These are phyloP conservation scores for Theristus sp. DNA, from an alignment of 2,888 invertebrate species.

Conservation along the genomic window DNA sequence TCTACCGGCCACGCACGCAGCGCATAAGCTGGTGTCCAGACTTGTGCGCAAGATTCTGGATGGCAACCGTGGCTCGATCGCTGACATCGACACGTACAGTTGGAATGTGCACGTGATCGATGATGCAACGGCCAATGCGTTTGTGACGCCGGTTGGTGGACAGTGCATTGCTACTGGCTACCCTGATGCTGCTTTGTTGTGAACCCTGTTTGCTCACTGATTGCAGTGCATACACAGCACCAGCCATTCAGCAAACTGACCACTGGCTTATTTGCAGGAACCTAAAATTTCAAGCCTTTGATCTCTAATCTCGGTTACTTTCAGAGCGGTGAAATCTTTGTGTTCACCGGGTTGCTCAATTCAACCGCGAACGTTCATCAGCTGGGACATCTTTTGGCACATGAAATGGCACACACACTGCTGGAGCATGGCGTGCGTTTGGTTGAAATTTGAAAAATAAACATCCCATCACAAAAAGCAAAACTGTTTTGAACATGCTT, in stretches of 20 bases:
- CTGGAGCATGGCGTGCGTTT: constrained; percentile 37
- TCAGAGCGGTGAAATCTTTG: constrained; percentile 43
- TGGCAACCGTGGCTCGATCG: constrained; percentile 37
- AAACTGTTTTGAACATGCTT: no score
- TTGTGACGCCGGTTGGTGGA: constrained; percentile 40
- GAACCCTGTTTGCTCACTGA: no score
- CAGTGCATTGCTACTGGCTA: no score
- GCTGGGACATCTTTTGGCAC: constrained; percentile 40
- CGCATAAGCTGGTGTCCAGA: no score
- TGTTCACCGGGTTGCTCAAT: constrained; percentile 40
- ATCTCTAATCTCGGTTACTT: no score
- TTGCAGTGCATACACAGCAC: no score
- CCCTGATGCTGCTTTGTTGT: no score
- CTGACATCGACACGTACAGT: constrained; percentile 30
- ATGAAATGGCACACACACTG: constrained; percentile 45
- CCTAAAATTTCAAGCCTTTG: no score
- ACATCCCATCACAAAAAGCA: no score
- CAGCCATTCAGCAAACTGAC: no score
- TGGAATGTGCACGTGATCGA: constrained; percentile 40
- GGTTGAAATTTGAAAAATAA: constrained; percentile 3
- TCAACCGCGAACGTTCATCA: constrained; percentile 36
- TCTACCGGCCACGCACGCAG: no score
- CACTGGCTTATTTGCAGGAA: no score
- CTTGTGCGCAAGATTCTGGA: constrained; percentile 32
- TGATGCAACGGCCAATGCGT: constrained; percentile 36